Evolutionary conservation across 2,888 invertebrate genomes (phyloP).

Genomic region (Ditylenchus weischeri): DNA sequence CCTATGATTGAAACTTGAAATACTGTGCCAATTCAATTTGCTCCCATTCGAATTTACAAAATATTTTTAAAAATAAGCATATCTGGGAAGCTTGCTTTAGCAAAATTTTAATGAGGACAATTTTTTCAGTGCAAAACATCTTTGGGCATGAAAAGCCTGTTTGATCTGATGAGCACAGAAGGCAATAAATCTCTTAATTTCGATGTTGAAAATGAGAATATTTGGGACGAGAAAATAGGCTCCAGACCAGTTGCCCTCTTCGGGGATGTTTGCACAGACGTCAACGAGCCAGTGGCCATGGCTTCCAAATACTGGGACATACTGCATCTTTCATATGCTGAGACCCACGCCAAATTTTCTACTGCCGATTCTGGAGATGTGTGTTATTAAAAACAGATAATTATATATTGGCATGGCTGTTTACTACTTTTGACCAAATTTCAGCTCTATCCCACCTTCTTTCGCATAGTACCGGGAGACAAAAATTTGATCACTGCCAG

Average conservation of each 20-base stretch:
- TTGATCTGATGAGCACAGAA: slow-evolving; percentile 47
- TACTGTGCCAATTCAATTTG: too few species aligned
- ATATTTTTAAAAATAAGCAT: too few species aligned
- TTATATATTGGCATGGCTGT: too few species aligned
- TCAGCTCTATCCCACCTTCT: slow-evolving; percentile 57
- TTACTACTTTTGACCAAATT: slow-evolving; percentile 13
- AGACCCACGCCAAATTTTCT: slow-evolving; percentile 57
- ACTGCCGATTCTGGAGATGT: slow-evolving; percentile 48
- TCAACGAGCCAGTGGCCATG: slow-evolving; percentile 58
- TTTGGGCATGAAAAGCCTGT: slow-evolving; percentile 55
- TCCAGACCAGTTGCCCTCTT: slow-evolving; percentile 53
- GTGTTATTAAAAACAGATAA: not conserved
- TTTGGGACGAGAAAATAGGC: slow-evolving; percentile 27
- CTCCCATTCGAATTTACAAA: too few species aligned
- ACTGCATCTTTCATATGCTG: slow-evolving; percentile 65
- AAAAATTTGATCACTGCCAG: slow-evolving; percentile 62
- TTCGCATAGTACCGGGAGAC: slow-evolving; percentile 55
- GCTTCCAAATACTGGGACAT: slow-evolving; percentile 83
- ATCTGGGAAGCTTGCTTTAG: too few species aligned
- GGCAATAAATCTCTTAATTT: not conserved
- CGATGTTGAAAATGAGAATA: not conserved
- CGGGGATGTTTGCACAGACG: slow-evolving; percentile 55
- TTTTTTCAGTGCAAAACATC: slow-evolving; percentile 54
- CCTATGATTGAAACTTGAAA: too few species aligned
- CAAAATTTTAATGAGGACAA: too few species aligned